Evolutionary conservation across 2,113 vertebrate species (phyloP), one percentile per base, ranked within the genome.

Genomic region (Rhodinocichla rosea): DNA sequence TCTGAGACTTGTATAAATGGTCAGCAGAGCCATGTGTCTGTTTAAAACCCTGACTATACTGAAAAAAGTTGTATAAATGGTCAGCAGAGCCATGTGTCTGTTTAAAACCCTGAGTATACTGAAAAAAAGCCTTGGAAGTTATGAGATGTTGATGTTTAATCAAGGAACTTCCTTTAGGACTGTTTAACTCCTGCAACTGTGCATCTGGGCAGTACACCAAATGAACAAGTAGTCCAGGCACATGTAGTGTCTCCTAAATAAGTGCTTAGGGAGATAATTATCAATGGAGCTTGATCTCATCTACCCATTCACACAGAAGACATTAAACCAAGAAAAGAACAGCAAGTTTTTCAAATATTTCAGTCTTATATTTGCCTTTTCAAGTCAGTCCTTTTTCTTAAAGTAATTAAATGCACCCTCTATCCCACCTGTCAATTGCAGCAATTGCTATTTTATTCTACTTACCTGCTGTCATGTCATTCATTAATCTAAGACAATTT

Each of bases 401-500:
- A 3, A 49, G 16, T 71, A 63, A 55, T 12, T 65, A 84, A 75
- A 69, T 10, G 16, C 5, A 59, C 7, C 7, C 5, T 45, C 37
- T 56, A 55, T 33, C 42, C 49, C 9, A 78, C 4, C 32, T n/a
- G 49, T 23, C 24, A 57, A 19, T 60, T 40, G 13, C 52, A 81
- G 59, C 18, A 87, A 35, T 7, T 21, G 57, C 6, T 67, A 1
- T n/a, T 92, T 89, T 65, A 45, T 56, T 23, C 44, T 60, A 40
- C 88, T 69, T 97, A 98, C 98, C 98, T 95, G 98, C 98, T 78
- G 98, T 98, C 97, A 98, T 98, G 69, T 98, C 98, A 94, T 98
- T 99, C 98, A 99, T 98, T 84, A 99, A 96, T 67, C 97, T 97
- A 80, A 98, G 96, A 88, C 98, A 98, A 91, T 98, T 98, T 55